Conservation (phyloP, 2,113 vertebrate species). For the Ailurus styani region DNA sequence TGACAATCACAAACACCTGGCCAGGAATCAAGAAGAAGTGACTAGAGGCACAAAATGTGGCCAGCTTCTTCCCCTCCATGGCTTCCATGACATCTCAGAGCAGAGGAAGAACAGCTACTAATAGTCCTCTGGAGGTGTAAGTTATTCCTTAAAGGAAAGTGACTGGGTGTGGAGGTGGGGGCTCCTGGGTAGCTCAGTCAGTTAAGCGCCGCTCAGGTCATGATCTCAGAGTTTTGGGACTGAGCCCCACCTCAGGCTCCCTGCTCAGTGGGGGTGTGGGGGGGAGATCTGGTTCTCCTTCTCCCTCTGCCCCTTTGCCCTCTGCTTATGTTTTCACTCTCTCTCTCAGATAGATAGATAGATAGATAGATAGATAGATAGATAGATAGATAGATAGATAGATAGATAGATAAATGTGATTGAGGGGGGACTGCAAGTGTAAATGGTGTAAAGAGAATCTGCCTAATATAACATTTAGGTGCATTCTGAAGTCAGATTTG, state of each 20-base stretch:
- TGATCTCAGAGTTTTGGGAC: background rate
- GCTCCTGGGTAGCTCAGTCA: background rate
- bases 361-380: background rate
- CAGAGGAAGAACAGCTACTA: background rate
- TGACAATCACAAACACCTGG: background rate
- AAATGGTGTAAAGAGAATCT: background rate
- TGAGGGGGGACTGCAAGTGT: background rate
- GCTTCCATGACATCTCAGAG: background rate
- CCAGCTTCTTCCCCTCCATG: background rate
- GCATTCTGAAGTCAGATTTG: background rate
- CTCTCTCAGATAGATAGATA: background rate
- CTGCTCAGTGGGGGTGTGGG: background rate
- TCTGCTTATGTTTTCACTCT: background rate
- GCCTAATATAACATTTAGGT: background rate
- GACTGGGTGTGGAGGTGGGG: background rate
- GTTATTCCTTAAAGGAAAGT: background rate
- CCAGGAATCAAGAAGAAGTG: background rate
- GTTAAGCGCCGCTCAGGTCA: background rate
- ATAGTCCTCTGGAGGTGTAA: background rate
- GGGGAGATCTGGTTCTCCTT: background rate
- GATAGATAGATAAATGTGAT: background rate
- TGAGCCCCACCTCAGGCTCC: fast-evolving
- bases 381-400: background rate
- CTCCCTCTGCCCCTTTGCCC: background rate
- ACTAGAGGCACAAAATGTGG: background rate